Evolutionary conservation across 64 coral and sea anemone genomes (phyloP), one percentile per base, ranked within the genome.

Genomic region (Montipora foliosa): DNA sequence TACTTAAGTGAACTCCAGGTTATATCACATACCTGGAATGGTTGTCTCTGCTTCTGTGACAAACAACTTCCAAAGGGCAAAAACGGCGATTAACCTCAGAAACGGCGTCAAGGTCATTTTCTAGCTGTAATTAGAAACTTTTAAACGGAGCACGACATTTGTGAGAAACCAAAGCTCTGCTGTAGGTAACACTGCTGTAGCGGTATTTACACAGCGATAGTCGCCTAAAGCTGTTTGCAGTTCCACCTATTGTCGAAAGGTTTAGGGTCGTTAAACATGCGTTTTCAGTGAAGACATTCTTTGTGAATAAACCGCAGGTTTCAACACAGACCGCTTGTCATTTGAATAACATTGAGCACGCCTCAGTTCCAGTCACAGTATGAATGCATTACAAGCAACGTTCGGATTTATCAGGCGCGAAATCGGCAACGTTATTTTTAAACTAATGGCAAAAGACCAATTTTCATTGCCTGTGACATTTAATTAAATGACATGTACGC

Each of bases 31-130:
- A 86, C 66, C 82, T 72, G 62, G 1, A 51, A 45, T 62, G 2
- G 5, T 44, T 14, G 62, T 8, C 2, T 51, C 45, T 71, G 19
- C 66, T 15, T 16, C 45, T 21, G 46, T 5, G 67, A 22, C 15
- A 22, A 71, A 45, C 9, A 44, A 44, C 17, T 2, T 59, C 8
- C 62, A 86, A 71, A 86, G 14, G n/a, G 45, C 82, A 70, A 16
- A 9, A 0, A 72, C 16, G 9, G 47, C 0, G 14, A 86, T 8
- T 46, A 86, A 50, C 82, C 47, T 72, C 21, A n/a, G 4, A 71
- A 86, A 71, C 82, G 22, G 82, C 47, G n/a, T 46, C 64, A 71
- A 50, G 0, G 70, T 21, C 82, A 86, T 86, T 12, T 72, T 47
- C 60, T 19, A 1, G 6, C 17, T 5, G 24, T 0, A 16, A 47